Conservation (phyloP, 1,140 invertebrate species). For the Trinorchestia longiramus region DNA sequence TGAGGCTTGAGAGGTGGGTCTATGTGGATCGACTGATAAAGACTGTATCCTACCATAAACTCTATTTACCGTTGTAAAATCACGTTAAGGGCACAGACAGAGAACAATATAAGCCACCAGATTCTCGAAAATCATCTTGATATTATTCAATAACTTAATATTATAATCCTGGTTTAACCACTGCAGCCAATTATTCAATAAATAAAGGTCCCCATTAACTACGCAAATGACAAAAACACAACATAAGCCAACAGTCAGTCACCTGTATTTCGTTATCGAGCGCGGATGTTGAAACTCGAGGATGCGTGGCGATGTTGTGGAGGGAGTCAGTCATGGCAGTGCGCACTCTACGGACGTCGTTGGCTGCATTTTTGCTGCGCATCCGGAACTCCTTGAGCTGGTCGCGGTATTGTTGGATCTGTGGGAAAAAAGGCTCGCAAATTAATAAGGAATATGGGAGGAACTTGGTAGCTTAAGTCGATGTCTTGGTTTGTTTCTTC, state of each 20-base stretch:
- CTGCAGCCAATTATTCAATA: too few relatives aligned
- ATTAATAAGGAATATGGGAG: too few relatives aligned
- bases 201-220: not conserved
- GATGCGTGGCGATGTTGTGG: conserved; percentile 65
- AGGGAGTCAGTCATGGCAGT: conserved; percentile 65
- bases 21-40: too few relatives aligned
- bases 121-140: not conserved
- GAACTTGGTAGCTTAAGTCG: not conserved
- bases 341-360: conserved; percentile 62
- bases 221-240: not conserved
- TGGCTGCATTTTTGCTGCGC: conserved; percentile 63
- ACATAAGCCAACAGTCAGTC: not conserved
- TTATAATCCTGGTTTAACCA: too few relatives aligned
- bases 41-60: too few relatives aligned
- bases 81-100: not conserved
- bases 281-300: conserved; percentile 60
- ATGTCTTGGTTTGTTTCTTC: not conserved
- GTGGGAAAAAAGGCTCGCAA: not conserved
- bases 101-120: not conserved
- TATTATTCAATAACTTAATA: not conserved
- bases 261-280: conserved; percentile 66
- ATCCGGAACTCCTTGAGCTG: conserved; percentile 63
- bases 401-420: conserved; percentile 65
- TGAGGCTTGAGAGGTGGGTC: too few relatives aligned
- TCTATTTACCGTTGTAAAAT: not conserved